These are phyloP conservation scores for Sander lucioperca DNA, from an alignment of 2,113 vertebrate genomes.

Conservation along the genomic window DNA sequence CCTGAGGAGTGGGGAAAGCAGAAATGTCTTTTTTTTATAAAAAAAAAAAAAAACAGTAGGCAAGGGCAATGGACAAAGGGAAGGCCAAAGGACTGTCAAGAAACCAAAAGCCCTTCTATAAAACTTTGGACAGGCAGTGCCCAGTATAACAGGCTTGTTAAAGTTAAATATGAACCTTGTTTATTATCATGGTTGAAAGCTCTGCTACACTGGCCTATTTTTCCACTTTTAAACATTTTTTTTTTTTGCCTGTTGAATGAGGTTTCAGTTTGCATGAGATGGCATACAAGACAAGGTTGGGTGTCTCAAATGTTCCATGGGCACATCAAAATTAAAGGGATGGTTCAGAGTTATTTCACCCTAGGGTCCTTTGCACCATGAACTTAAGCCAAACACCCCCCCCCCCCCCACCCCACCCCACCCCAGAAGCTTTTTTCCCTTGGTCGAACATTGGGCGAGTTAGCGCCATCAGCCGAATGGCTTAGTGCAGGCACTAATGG, in stretches of 20 bases:
- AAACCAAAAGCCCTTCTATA: background rate
- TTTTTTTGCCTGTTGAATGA: background rate
- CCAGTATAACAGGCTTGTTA: background rate
- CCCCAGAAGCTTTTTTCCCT: too few species aligned
- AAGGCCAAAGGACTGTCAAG: background rate
- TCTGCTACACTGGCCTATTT: background rate
- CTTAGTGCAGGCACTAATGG: too few species aligned
- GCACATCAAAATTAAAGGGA: background rate
- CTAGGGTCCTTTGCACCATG: too few species aligned
- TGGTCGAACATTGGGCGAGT: too few species aligned
- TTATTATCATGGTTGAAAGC: constrained; percentile 23
- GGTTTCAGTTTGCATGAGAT: background rate
- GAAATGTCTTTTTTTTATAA: background rate
- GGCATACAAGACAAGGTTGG: background rate
- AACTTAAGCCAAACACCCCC: too few species aligned
- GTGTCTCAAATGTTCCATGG: background rate
- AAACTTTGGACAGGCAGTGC: background rate
- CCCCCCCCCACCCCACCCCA: too few species aligned
- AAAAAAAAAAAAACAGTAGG: too few species aligned
- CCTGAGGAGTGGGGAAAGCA: background rate
- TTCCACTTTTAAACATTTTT: background rate
- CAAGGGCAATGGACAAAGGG: background rate
- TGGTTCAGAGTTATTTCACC: too few species aligned
- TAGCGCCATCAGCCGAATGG: too few species aligned
- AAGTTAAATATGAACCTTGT: constrained; percentile 39